Evolutionary conservation across 2,797 vertebrate genomes (phyloP).

Genomic region (Takifugu ocellatus): DNA sequence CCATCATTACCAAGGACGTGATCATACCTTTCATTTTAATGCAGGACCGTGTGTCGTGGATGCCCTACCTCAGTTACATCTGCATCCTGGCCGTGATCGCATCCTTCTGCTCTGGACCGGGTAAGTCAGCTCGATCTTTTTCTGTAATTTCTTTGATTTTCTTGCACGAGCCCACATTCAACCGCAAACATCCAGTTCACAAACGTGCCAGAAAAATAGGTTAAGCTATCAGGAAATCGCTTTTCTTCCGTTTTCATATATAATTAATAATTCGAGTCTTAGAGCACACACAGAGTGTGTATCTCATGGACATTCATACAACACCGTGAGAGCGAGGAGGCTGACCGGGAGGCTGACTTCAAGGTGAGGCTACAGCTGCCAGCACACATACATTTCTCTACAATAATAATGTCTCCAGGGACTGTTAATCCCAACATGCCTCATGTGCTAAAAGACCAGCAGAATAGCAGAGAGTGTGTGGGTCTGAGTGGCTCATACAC

Average conservation of each 20-base stretch:
- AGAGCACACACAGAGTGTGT: background rate
- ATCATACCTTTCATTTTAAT: slow-evolving; percentile 6
- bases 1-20: background rate
- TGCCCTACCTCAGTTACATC: slow-evolving; percentile 89
- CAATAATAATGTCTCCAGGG: slow-evolving; percentile 42
- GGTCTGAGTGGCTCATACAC: background rate
- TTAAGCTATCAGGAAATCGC: too few species aligned
- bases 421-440: slow-evolving; percentile 12
- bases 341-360: slow-evolving; percentile 18
- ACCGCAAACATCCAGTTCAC: background rate
- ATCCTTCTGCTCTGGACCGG: slow-evolving; percentile 95
- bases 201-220: too few species aligned
- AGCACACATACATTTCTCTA: slow-evolving; percentile 21
- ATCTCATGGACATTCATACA: slow-evolving; percentile 13
- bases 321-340: background rate
- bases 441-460: slow-evolving; percentile 7
- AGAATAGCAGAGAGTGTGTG: background rate
- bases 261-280: slow-evolving; percentile 13
- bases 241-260: background rate
- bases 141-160: too few species aligned
- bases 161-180: too few species aligned
- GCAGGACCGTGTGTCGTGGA: slow-evolving; percentile 80
- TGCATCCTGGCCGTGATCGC: slow-evolving; percentile 90
- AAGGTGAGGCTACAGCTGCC: slow-evolving; percentile 45
- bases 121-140: slow-evolving; percentile 67